A percentile compares a stretch with the other conserved stretches of the same genome.
These are phyloP conservation scores for Teinopalpus imperialis DNA, from an alignment of 2,888 invertebrate genomes.

Conservation along the genomic window DNA sequence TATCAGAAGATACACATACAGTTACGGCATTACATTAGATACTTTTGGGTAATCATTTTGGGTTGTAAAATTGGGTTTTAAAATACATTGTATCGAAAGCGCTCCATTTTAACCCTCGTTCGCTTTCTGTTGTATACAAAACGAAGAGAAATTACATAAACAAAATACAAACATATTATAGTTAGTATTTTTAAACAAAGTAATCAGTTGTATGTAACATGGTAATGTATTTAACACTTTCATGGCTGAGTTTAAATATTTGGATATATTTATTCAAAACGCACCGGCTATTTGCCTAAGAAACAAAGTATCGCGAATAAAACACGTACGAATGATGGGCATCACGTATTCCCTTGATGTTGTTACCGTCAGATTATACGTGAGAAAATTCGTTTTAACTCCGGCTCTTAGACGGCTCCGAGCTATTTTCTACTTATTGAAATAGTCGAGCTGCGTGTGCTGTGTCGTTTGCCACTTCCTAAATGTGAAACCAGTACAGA, in stretches of 20 bases:
- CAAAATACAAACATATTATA: too few relatives aligned
- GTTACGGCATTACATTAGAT: too few relatives aligned
- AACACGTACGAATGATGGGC: conserved; percentile 51
- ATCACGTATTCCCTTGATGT: conserved; percentile 59
- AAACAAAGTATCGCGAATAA: conserved; percentile 37
- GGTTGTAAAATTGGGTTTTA: too few relatives aligned
- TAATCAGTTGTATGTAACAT: conserved; percentile 38
- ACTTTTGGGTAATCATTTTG: too few relatives aligned
- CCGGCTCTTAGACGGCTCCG: conserved; percentile 32
- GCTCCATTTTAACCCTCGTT: too few relatives aligned
- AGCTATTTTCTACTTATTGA: conserved; percentile 40
- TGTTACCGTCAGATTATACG: conserved; percentile 60
- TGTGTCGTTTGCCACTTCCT: conserved; percentile 47
- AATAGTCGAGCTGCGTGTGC: conserved; percentile 42
- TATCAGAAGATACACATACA: too few relatives aligned
- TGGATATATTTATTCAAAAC: conserved; percentile 1
- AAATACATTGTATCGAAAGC: too few relatives aligned
- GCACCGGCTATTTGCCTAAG: conserved; percentile 25
- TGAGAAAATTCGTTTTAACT: conserved; percentile 70
- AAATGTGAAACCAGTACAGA: conserved; percentile 45
- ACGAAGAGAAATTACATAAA: too few relatives aligned
- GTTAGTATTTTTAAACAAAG: too few relatives aligned
- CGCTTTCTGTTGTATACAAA: too few relatives aligned
- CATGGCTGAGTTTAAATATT: conserved; percentile 1
- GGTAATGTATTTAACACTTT: conserved; percentile 12